These are phyloP conservation scores for Anodontia alba DNA, from an alignment of 2,888 invertebrate species.

Conservation along the genomic window DNA sequence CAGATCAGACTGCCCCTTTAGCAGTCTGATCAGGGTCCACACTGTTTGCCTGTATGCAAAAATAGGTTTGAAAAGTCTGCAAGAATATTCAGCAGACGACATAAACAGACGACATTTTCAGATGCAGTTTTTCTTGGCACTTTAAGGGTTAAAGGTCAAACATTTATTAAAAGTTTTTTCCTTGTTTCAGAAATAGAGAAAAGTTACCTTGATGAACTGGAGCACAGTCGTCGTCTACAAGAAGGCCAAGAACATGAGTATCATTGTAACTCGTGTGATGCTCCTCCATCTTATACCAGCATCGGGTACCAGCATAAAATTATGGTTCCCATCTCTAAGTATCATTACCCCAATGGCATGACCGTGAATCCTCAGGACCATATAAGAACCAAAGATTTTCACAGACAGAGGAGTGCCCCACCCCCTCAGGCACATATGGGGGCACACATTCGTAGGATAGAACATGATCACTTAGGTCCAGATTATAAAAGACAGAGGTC, in stretches of 20 bases:
- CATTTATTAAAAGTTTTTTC: too few species aligned
- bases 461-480: slow-evolving; percentile 37
- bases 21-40: too few species aligned
- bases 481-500: slow-evolving; percentile 56
- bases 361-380: slow-evolving; percentile 16
- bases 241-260: slow-evolving; percentile 50
- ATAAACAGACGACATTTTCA: too few species aligned
- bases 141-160: too few species aligned
- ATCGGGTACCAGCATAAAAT: slow-evolving; percentile 12
- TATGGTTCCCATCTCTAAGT: slow-evolving; percentile 7
- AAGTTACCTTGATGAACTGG: slow-evolving; percentile 35
- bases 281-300: slow-evolving; percentile 8
- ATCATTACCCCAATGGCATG: slow-evolving; percentile 37
- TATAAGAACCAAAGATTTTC: slow-evolving; percentile 29
- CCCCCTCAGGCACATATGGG: slow-evolving; percentile 15
- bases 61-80: too few species aligned
- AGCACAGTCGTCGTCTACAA: slow-evolving; percentile 43
- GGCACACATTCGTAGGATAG: slow-evolving; percentile 10
- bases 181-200: slow-evolving; percentile 60
- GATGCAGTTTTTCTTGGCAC: too few species aligned
- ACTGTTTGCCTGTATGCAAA: too few species aligned
- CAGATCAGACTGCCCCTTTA: too few species aligned
- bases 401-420: slow-evolving; percentile 54
- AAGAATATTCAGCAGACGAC: too few species aligned
- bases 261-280: slow-evolving; percentile 35